phyloP scores from a whole-genome alignment of 2,888 invertebrate genomes.

The Conus canariensis region DNA sequence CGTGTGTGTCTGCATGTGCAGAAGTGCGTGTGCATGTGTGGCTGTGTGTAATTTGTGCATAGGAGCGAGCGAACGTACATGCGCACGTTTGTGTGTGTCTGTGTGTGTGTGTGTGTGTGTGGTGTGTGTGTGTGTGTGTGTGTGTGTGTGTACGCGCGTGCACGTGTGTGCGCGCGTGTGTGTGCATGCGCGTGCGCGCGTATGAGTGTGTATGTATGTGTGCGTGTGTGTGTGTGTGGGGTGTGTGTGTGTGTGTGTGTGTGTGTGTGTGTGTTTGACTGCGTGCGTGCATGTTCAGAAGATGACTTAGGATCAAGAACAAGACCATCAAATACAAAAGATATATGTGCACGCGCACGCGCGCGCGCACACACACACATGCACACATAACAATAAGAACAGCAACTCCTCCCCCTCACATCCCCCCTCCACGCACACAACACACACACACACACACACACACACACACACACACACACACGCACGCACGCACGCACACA shows the following conservation, averaged over 20 bases:
- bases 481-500: too few relatives aligned
- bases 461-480: too few relatives aligned
- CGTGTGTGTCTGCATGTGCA: too few relatives aligned
- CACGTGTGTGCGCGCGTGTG: background rate
- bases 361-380: too few relatives aligned
- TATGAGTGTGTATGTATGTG: background rate
- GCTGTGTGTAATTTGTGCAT: background rate
- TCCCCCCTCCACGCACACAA: too few relatives aligned
- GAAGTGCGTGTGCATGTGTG: background rate
- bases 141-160: background rate
- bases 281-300: background rate
- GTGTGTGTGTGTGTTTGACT: background rate
- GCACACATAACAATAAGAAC: too few relatives aligned
- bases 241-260: slow-evolving; percentile 9
- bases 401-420: too few relatives aligned
- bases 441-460: too few relatives aligned
- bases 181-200: background rate
- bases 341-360: too few relatives aligned
- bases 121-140: background rate
- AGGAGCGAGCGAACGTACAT: too few relatives aligned
- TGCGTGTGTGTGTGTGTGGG: background rate
- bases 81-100: background rate
- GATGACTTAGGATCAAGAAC: too few relatives aligned
- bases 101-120: background rate
- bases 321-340: too few relatives aligned